These are phyloP conservation scores for Eueides isabella DNA, from an alignment of 1,140 invertebrate genomes.

Conservation along the genomic window DNA sequence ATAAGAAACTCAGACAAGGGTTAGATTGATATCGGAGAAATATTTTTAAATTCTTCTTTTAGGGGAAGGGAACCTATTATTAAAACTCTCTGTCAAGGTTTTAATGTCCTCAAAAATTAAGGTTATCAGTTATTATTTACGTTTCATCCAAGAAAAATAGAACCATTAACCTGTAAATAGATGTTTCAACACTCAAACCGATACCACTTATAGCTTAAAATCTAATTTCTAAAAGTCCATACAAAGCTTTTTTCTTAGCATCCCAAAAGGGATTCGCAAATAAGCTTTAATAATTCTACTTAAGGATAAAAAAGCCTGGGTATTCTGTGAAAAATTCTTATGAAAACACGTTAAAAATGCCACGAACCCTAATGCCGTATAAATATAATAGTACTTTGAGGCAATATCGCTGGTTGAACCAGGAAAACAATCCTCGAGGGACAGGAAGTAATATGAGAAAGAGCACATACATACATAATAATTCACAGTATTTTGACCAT, in stretches of 20 bases:
- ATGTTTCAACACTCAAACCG: neutral
- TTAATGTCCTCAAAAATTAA: no score
- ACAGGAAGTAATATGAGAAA: neutral
- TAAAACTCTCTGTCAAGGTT: no score
- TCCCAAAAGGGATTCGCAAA: neutral
- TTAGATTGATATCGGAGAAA: no score
- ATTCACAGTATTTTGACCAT: no score
- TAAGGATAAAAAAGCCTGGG: neutral
- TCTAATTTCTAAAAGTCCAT: neutral
- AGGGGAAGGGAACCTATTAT: no score
- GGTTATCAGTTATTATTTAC: no score
- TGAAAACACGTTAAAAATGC: neutral
- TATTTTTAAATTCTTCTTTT: no score
- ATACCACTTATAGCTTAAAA: neutral
- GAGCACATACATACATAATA: neutral
- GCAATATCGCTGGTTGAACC: neutral
- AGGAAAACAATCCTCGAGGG: neutral
- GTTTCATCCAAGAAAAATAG: neutral
- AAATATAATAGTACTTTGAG: constrained; percentile 2
- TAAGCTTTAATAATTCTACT: neutral
- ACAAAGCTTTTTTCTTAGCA: neutral
- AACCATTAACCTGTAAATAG: neutral
- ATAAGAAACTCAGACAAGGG: no score
- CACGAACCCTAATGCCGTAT: neutral
- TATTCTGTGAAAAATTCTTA: neutral